Conservation (phyloP, 2,888 invertebrate species). For the Endomychus coccineus region DNA sequence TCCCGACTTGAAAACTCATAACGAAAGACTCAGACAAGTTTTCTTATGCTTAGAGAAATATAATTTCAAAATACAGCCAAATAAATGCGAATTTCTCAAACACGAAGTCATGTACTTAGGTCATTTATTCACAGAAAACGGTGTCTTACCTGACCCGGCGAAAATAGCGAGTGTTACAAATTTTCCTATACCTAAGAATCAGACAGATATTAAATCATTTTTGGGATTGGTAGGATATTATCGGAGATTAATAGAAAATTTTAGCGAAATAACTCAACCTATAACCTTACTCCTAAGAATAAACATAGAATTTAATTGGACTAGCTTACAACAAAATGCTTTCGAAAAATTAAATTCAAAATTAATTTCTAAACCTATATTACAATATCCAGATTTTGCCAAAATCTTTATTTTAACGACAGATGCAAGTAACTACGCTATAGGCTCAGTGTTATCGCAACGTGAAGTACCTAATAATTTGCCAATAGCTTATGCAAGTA, state of each 20-base stretch:
- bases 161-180: slow-evolving; percentile 21
- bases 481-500: slow-evolving; percentile 34
- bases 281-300: slow-evolving; percentile 24
- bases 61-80: slow-evolving; percentile 27
- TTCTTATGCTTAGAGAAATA: slow-evolving; percentile 23
- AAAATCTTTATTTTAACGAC: slow-evolving; percentile 31
- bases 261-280: slow-evolving; percentile 26
- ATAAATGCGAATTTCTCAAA: slow-evolving; percentile 30
- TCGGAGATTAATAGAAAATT: slow-evolving; percentile 30
- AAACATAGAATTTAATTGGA: slow-evolving; percentile 24
- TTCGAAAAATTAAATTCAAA: slow-evolving; percentile 18
- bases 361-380: slow-evolving; percentile 15
- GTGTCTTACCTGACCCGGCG: slow-evolving; percentile 25
- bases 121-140: slow-evolving; percentile 24
- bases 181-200: slow-evolving; percentile 20
- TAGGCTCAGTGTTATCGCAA: slow-evolving; percentile 33
- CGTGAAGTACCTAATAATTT: slow-evolving; percentile 26
- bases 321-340: slow-evolving; percentile 11
- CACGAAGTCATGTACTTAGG: slow-evolving; percentile 27
- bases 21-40: slow-evolving; percentile 18
- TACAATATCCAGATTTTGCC: slow-evolving; percentile 24
- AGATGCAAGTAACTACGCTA: slow-evolving; percentile 33
- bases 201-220: slow-evolving; percentile 25
- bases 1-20: slow-evolving; percentile 18
- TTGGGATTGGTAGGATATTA: slow-evolving; percentile 34